Conservation (phyloP, 1,140 invertebrate genomes). For the Zaprionus taronus region DNA sequence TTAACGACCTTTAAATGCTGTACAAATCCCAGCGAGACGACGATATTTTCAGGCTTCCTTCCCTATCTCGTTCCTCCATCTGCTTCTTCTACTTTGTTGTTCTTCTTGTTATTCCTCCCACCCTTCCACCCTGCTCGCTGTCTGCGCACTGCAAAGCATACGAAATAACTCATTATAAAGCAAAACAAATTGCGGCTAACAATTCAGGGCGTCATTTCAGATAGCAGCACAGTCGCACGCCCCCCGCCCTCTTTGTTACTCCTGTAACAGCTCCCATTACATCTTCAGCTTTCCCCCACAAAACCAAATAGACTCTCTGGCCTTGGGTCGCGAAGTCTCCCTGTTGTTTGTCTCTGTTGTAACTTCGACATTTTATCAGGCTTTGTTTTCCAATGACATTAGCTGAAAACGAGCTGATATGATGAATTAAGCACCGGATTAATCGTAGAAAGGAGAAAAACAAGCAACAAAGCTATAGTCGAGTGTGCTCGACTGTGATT, state of each 20-base stretch:
- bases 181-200: constrained; percentile 76
- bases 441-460: background rate
- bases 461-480: too few relatives aligned
- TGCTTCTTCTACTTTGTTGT: background rate
- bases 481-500: too few relatives aligned
- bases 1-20: constrained; percentile 24
- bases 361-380: constrained; percentile 65
- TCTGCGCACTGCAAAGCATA: constrained; percentile 43
- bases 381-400: constrained; percentile 49
- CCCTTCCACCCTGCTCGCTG: background rate
- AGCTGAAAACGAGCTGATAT: constrained; percentile 8
- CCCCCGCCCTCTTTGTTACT: background rate
- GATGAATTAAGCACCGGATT: background rate
- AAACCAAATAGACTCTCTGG: background rate
- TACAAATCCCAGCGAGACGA: constrained; percentile 32
- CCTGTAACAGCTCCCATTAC: background rate
- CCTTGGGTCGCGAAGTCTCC: constrained; percentile 14
- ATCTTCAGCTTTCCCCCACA: background rate
- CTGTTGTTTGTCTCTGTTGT: constrained; percentile 64
- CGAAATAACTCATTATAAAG: constrained; percentile 74
- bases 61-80: background rate
- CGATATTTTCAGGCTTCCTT: constrained; percentile 22
- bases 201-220: constrained; percentile 72
- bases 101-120: background rate
- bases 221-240: constrained; percentile 24